These are phyloP conservation scores for Rhinophrynus dorsalis DNA, from an alignment of 2,797 vertebrate genomes.

Conservation along the genomic window DNA sequence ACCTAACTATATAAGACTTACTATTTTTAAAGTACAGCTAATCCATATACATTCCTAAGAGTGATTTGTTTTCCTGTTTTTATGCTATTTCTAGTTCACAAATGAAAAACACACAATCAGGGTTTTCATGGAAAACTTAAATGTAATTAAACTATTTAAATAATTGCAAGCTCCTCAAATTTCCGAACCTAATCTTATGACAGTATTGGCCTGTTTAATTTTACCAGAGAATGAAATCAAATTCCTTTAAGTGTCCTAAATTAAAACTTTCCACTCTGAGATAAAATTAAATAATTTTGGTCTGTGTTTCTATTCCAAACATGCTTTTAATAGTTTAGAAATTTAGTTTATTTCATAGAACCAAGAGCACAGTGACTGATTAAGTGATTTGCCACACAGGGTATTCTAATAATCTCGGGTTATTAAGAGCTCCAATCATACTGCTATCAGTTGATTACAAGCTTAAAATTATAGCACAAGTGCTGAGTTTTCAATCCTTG, in stretches of 20 bases:
- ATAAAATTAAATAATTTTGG: conserved; percentile 46
- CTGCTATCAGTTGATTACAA: conserved; percentile 58
- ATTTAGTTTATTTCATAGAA: conserved; percentile 53
- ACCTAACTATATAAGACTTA: no score
- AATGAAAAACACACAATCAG: conserved; percentile 24
- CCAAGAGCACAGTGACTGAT: conserved; percentile 58
- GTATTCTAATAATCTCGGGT: conserved; percentile 60
- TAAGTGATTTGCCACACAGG: conserved; percentile 50
- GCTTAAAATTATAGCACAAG: conserved; percentile 54
- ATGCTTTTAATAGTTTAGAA: conserved; percentile 44
- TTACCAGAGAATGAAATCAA: conserved; percentile 30
- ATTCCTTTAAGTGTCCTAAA: conserved; percentile 42
- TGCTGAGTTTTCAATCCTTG: conserved; percentile 53
- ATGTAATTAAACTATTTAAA: conserved; percentile 42
- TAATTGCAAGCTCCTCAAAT: conserved; percentile 44
- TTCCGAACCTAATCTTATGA: conserved; percentile 18
- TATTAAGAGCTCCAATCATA: conserved; percentile 59
- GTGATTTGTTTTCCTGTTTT: no score
- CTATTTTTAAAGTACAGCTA: no score
- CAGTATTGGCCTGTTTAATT: conserved; percentile 37
- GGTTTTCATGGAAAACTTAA: conserved; percentile 12
- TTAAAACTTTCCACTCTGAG: conserved; percentile 38
- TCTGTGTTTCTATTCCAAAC: conserved; percentile 46
- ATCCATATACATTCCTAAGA: no score
- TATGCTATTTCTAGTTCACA: not conserved